Evolutionary conservation across 2,797 vertebrate species (phyloP), one percentile per base, ranked within the genome.

Genomic region (Anguilla obscura): DNA sequence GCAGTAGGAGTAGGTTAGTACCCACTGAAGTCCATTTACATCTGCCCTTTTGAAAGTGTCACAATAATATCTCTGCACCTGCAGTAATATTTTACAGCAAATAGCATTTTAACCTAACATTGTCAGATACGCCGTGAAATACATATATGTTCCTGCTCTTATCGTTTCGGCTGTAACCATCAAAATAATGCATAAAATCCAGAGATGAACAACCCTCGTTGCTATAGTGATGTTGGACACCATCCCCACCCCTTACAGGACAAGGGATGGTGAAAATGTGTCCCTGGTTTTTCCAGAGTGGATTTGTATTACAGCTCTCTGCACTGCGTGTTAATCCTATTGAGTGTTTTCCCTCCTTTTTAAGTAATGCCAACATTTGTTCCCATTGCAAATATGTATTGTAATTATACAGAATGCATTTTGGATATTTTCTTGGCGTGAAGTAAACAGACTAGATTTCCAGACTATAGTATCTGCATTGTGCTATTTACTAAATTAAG

Each of bases 401-500:
- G 82, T 33, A 45, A 45, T 84, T 54, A 84, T 84, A 54, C 16
- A 3, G 24, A 56, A 33, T 30, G 12, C 12, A n/a, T 54, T 84
- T 84, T 4, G 45, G 36, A 54, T 27, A 18, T 9, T 52, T 79
- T 84, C 7, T 84, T 21, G 2, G 24, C 30, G 9, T 54, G 27
- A 30, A 84, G 36, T n/a, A 56, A 84, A 84, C 1, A 56, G 36
- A 33, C 56, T 24, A 24, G 66, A 27, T 7, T 2, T 63, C 79
- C 16, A 21, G n/a, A 16, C 21, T 76, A n/a, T 33, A 76, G 74
- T 33, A 50, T 87, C 56, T 58, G 60, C 56, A 33, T 40, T 60
- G 40, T 87, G 80, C 40, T 84, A 63, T 66, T 87, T 14, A 33
- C 2, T 60, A 50, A 69, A 24, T 50, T 5, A 79, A 60, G 76